Evolutionary conservation across 2,888 invertebrate genomes (phyloP), one percentile per base, ranked within the genome.

Genomic region (Parnassius mnemosyne): DNA sequence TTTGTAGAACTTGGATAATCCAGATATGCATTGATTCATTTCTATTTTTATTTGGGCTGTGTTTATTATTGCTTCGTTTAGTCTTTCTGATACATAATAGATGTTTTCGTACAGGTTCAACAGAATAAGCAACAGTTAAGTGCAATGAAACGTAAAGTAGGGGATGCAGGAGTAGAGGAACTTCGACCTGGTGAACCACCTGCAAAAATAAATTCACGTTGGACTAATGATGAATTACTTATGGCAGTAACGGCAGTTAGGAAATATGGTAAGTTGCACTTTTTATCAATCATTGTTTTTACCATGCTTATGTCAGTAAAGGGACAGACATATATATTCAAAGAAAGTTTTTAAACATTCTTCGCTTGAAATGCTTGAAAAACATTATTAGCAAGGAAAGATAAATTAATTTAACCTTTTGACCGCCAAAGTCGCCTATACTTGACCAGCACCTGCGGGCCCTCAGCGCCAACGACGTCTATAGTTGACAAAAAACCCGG

Each of bases 41-140:
- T 52, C 47, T 13, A 10, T 25, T 53, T 51, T 43, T 41, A n/a
- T 16, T 44, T 55, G 12, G 11, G 52, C 54, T 16, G 44, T 44
- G 41, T n/a, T 55, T 44, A 11, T 46, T n/a, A 49, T 47, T 55
- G 63, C 63, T 63, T 60, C 20, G 11, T 11, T 34, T 12, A 25
- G n/a, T 47, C 10, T 44, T 46, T 9, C 42, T 46, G 9, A 13
- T 10, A 54, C 9, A 50, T 47, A 60, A 57, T 34, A 57, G 20
- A 25, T 51, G 41, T 62, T 20, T 65, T 67, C 53, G 46, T 57
- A 46, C 75, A 98, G 98, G 97, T 99, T 62, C 99, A 99, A 86
- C 95, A 95, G 72, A 98, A 98, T 86, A 98, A 98, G 80, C 98
- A 98, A 84, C 94, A 95, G 77, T 94, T 98, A 69, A 97, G 97